Percentiles rank a stretch among this genome's conserved stretches.
Evolutionary conservation across 2,797 vertebrate genomes (phyloP).

Genomic region (Acanthornis magna): DNA sequence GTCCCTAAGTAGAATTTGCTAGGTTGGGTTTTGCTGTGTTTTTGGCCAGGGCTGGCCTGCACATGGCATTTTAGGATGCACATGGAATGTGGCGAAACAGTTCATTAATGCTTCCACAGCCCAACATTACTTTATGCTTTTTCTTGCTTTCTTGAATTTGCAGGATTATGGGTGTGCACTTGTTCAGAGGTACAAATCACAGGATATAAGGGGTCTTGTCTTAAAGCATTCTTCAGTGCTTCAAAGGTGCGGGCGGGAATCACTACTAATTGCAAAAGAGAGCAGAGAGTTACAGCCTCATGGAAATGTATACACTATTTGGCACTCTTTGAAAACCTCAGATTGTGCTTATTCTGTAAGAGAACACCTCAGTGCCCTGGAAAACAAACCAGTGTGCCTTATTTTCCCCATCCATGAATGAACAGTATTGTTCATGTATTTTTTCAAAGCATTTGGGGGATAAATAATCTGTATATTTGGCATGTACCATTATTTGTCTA

Average conservation of each 20-base stretch:
- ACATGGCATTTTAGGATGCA: not conserved
- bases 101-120: not conserved
- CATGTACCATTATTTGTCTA: not conserved
- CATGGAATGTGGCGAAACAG: rapidly evolving
- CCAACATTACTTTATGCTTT: not conserved
- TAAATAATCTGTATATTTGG: not conserved
- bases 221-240: not conserved
- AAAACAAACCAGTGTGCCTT: not conserved
- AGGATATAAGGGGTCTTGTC: not conserved
- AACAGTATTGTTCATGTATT: not conserved
- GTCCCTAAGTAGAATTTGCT: not conserved
- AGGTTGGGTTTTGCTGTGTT: not conserved
- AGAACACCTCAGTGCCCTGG: not conserved
- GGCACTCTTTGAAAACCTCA: not conserved
- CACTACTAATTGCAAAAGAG: not conserved
- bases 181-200: not conserved
- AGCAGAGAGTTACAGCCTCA: rapidly evolving
- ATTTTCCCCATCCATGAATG: rapidly evolving
- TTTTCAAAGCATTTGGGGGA: not conserved
- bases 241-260: rapidly evolving
- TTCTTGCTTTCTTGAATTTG: not conserved
- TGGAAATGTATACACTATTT: not conserved
- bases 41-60: not conserved
- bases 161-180: not conserved
- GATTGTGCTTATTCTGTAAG: not conserved